These are phyloP conservation scores for Dendrocincla fuliginosa DNA, from an alignment of 2,797 vertebrate species.

Conservation along the genomic window DNA sequence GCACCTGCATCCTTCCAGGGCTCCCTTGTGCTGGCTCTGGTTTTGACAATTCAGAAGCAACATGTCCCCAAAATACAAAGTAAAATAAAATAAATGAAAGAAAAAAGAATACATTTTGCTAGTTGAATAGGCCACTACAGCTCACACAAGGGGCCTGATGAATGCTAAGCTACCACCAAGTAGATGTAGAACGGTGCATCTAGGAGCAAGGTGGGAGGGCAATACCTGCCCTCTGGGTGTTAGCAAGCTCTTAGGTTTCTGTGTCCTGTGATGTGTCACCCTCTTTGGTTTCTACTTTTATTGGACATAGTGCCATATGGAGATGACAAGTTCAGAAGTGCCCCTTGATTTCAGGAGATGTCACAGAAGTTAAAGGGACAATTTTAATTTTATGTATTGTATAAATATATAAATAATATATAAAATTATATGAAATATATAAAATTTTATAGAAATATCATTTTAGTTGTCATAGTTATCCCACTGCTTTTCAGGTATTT, in stretches of 20 bases:
- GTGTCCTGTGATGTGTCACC: not conserved
- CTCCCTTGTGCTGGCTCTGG: not conserved
- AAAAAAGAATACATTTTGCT: not conserved
- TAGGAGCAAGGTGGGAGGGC: not conserved
- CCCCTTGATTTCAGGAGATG: not conserved
- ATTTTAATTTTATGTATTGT: not conserved
- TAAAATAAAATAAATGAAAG: not conserved
- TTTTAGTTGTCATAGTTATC: not conserved
- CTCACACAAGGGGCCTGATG: not conserved
- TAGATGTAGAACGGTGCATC: not conserved
- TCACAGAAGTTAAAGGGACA: not conserved
- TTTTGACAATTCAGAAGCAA: not conserved
- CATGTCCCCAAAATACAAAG: not conserved
- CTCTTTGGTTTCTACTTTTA: not conserved
- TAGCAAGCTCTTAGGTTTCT: not conserved
- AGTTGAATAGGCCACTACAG: not conserved
- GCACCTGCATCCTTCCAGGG: not conserved
- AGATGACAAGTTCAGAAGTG: not conserved
- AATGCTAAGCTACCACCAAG: not conserved
- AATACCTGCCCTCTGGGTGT: not conserved
- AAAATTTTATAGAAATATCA: not conserved
- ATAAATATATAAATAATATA: not conserved
- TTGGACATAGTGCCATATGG: not conserved
- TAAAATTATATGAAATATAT: not conserved
- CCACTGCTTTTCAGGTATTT: not conserved